A percentile compares a stretch with the other conserved stretches of the same genome.
phyloP scores from a whole-genome alignment of 2,113 vertebrate genomes.

The Dromaius novaehollandiae region DNA sequence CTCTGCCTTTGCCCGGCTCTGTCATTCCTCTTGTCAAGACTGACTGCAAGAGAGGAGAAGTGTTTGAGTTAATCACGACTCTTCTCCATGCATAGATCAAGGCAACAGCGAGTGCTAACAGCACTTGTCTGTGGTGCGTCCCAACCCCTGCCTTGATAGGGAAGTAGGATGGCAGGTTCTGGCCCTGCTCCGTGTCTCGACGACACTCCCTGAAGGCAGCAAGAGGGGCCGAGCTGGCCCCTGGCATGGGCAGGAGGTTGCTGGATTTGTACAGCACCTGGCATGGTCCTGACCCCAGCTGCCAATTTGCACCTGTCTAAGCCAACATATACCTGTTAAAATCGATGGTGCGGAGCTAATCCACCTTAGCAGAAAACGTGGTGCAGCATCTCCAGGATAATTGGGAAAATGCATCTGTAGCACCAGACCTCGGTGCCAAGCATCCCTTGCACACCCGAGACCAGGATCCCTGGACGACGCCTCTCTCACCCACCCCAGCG shows the following conservation, averaged over 20 bases:
- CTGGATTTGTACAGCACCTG: accelerated
- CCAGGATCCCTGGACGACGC: too few species aligned
- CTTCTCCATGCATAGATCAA: background rate
- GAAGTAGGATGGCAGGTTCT: background rate
- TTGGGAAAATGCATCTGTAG: accelerated
- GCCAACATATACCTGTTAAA: background rate
- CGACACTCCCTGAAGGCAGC: accelerated
- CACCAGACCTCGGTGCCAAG: background rate
- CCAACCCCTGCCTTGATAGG: background rate
- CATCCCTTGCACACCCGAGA: background rate
- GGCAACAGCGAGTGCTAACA: accelerated
- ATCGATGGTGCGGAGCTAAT: background rate
- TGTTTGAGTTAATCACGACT: accelerated
- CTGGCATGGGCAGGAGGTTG: background rate
- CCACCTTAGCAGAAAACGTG: background rate
- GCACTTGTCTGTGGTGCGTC: accelerated
- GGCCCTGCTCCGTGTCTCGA: background rate
- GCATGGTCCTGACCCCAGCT: background rate
- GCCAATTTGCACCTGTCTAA: background rate
- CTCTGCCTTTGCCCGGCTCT: background rate
- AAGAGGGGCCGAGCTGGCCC: background rate
- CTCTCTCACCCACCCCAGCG: too few species aligned
- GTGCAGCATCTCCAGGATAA: background rate
- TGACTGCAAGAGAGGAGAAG: accelerated
- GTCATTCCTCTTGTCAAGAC: background rate